Base-by-base conservation (phyloP, 2,888 invertebrate species). In the Conchocele bisecta region DNA sequence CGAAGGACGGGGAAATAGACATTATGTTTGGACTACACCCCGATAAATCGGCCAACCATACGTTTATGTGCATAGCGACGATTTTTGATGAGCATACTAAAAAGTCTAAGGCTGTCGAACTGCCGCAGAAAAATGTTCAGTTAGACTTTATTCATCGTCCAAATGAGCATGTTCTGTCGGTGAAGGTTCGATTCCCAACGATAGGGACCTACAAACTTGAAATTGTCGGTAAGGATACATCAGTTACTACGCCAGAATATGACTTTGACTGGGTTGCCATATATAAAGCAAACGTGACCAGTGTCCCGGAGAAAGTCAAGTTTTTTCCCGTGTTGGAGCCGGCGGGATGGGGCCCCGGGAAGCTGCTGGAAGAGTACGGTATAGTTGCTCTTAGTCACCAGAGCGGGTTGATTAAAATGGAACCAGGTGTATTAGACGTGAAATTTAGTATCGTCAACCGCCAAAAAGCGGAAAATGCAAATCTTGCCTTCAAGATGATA, bases 291-390 rank as follows among this genome's bases (percentile, higher is more conserved):
- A 51, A 58, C 6, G 82, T 82, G 11, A 72, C 71, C 20, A 73
- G 66, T 20, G 78, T 79, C 24, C 79, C 81, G 6, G 81, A 77
- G 15, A 78, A 75, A 48, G 81, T 82, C 22, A 67, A 79, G 17
- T 86, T 86, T 29, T 84, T 87, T 63, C 89, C 89, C 0, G 83
- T 86, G 46, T 58, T 73, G 15, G 87, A 87, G 11, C 82, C 81
- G 0, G 84, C 84, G 3, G 89, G 89, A 1, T 89, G 89, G 89
- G 89, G 89, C 0, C 87, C 88, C 3, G 84, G 84, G 1, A 71
- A 56, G 35, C 50, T 71, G 17, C 50, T 78, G 15, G 64, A 75
- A 22, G 81, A 81, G 24, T 63, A 81, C 15, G 81, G 83, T 13
- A 50, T 85, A 11, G 70, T 42, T 5, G 69, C 77, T 2, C 48